Evolutionary conservation across 37 sponge, comb jelly and placozoan genomes (phyloP).

Genomic region (Bolinopsis microptera): DNA sequence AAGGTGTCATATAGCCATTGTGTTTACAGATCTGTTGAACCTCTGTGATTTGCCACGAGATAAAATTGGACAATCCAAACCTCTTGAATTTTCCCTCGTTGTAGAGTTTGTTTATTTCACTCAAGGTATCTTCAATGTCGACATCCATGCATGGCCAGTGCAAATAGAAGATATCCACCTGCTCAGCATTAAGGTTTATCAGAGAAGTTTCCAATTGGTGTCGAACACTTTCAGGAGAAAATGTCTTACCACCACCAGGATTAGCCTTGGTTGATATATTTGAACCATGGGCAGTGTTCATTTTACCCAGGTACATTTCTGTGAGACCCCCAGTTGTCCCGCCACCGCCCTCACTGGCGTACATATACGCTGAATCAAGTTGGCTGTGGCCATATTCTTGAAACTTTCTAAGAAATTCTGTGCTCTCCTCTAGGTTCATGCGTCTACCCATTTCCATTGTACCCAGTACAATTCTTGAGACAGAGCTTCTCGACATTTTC

Average conservation of each 20-base stretch:
- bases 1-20: slow-evolving; percentile 85
- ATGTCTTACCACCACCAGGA: neutral
- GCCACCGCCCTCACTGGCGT: neutral
- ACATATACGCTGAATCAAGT: neutral
- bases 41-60: slow-evolving; percentile 77
- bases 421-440: neutral
- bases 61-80: slow-evolving; percentile 85
- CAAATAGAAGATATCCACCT: slow-evolving; percentile 84
- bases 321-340: neutral
- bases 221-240: slow-evolving; percentile 70
- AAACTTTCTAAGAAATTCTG: neutral
- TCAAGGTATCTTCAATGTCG: slow-evolving; percentile 83
- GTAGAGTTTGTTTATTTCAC: slow-evolving; percentile 78
- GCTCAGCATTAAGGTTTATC: slow-evolving; percentile 70
- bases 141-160: slow-evolving; percentile 87
- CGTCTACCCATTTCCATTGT: slow-evolving; percentile 74
- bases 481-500: neutral
- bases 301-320: neutral
- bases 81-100: slow-evolving; percentile 85
- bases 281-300: neutral
- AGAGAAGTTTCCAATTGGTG: slow-evolving; percentile 67
- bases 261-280: neutral
- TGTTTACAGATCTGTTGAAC: slow-evolving; percentile 81
- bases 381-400: neutral
- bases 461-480: slow-evolving; percentile 70